phyloP scores from a whole-genome alignment of 2,888 invertebrate genomes.

The Cataglyphis cursor region DNA sequence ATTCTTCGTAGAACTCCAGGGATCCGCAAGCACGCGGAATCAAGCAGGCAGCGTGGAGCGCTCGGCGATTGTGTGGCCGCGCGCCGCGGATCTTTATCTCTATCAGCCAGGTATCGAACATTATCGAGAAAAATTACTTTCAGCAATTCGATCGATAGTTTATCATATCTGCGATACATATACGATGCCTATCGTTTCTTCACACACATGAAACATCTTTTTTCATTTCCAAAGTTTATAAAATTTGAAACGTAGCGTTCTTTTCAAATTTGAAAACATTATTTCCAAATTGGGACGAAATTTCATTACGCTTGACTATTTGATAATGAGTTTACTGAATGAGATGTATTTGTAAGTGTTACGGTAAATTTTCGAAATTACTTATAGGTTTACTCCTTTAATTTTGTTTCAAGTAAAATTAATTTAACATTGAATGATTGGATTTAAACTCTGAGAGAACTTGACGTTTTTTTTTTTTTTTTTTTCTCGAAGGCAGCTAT shows the following conservation, averaged over 20 bases:
- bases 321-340: conserved; percentile 22
- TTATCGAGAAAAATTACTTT: not conserved
- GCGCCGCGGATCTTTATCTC: conserved; percentile 85
- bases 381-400: not conserved
- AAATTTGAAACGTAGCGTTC: conserved; percentile 40
- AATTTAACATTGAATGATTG: not conserved
- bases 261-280: not conserved
- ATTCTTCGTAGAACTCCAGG: conserved; percentile 76
- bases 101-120: conserved; percentile 83
- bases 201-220: not conserved
- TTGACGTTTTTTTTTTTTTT: conserved; percentile 33
- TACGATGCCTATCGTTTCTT: not conserved
- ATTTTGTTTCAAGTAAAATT: not conserved
- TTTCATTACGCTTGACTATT: conserved; percentile 13
- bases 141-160: not conserved
- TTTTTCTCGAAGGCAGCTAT: conserved; percentile 29
- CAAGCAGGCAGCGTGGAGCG: conserved; percentile 85
- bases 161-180: not conserved
- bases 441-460: conserved; percentile 18
- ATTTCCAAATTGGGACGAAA: conserved; percentile 12
- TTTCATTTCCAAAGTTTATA: not conserved
- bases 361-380: not conserved
- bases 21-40: conserved; percentile 84
- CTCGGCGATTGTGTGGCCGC: conserved; percentile 86
- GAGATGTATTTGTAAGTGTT: not conserved